A percentile compares a stretch with the other conserved stretches of the same genome.
Conservation (phyloP, 2,113 vertebrate species). For the Oreochromis spilurus region DNA sequence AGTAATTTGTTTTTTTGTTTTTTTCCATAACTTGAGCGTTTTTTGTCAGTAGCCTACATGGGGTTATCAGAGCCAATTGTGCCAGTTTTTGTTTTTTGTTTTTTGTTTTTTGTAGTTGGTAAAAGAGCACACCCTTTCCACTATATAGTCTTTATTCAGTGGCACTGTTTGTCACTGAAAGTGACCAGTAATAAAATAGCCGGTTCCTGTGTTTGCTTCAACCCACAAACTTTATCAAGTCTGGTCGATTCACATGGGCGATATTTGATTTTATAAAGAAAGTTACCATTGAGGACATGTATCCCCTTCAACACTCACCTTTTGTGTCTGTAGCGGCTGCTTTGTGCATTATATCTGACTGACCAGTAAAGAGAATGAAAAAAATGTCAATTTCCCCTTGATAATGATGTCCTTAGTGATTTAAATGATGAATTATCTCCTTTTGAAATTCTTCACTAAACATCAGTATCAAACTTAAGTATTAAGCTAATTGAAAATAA, state of each 20-base stretch:
- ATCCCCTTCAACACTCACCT: neutral
- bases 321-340: neutral
- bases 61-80: neutral
- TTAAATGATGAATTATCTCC: neutral
- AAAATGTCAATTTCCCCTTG: neutral
- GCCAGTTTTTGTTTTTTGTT: neutral
- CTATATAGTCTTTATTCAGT: neutral
- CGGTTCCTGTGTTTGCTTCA: neutral
- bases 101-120: neutral
- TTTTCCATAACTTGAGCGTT: neutral
- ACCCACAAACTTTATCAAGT: neutral
- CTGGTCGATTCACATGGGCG: neutral
- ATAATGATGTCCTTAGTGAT: neutral
- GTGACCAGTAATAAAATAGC: neutral
- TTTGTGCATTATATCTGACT: neutral
- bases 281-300: neutral
- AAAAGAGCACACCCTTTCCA: neutral
- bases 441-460: neutral
- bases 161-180: neutral
- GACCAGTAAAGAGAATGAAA: neutral
- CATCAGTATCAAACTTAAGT: neutral
- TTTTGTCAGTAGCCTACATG: neutral
- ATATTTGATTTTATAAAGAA: neutral
- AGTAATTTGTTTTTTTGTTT: neutral
- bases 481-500: neutral